Conservation (phyloP, 2,113 vertebrate genomes). For the Meriones unguiculatus region DNA sequence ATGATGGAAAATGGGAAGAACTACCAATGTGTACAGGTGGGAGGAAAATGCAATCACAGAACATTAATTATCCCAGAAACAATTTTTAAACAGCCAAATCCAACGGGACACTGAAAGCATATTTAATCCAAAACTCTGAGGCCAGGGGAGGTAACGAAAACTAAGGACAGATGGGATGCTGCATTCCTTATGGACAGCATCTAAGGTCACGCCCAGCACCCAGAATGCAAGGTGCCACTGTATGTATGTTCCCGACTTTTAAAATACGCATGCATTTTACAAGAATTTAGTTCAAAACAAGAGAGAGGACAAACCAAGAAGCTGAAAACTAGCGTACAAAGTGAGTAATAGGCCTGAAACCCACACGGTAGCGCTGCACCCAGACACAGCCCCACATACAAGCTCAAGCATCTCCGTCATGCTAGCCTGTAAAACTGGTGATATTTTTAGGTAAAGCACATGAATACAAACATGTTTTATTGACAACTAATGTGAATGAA, state of each 20-base stretch:
- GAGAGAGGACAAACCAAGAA: background rate
- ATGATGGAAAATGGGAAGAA: conserved; percentile 15
- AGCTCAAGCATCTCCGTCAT: background rate
- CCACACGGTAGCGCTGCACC: background rate
- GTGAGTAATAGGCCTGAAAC: background rate
- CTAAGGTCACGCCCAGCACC: background rate
- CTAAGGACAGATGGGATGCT: background rate
- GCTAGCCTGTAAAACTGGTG: background rate
- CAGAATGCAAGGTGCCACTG: background rate
- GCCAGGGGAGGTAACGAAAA: background rate
- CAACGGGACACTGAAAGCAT: background rate
- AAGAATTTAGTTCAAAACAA: background rate
- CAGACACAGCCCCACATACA: background rate
- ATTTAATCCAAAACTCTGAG: conserved; percentile 13
- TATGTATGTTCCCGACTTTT: background rate
- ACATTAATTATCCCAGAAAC: background rate
- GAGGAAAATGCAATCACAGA: conserved; percentile 9
- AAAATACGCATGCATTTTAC: background rate
- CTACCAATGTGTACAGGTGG: background rate
- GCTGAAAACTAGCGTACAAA: background rate
- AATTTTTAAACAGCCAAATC: background rate
- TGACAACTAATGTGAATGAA: background rate
- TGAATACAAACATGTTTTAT: background rate
- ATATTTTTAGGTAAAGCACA: conserved; percentile 29
- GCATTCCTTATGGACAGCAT: background rate